These are phyloP conservation scores for Euwallacea similis DNA, from an alignment of 1,140 invertebrate species.

Conservation along the genomic window DNA sequence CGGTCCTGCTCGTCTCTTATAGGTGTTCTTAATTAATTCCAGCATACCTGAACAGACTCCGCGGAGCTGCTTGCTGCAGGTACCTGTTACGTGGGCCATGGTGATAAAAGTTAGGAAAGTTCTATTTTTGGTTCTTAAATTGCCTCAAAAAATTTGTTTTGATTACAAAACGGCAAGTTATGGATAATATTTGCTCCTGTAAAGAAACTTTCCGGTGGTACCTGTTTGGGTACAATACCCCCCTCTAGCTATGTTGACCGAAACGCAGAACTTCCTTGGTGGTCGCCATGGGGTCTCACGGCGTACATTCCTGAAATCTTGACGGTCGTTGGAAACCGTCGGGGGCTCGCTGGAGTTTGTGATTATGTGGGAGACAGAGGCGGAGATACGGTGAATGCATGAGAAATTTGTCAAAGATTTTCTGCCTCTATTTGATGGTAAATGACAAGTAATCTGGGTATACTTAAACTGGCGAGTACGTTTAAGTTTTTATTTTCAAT, in stretches of 20 bases:
- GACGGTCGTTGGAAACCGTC: not conserved
- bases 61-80: constrained; percentile 2
- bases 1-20: constrained; percentile 11
- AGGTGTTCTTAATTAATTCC: constrained; percentile 5
- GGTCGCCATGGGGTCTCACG: constrained; percentile 28
- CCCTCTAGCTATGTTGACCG: not conserved
- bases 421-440: no score
- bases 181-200: no score
- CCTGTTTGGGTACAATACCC: not conserved
- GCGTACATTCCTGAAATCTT: constrained; percentile 24
- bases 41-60: constrained; percentile 28
- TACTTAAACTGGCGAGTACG: no score
- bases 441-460: no score
- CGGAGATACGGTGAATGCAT: not conserved
- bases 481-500: no score
- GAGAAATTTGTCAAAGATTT: no score
- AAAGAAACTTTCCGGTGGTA: no score
- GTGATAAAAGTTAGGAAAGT: not conserved
- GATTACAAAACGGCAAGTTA: no score
- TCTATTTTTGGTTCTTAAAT: not conserved
- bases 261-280: constrained; percentile 17
- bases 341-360: not conserved
- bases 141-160: no score
- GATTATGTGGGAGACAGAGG: not conserved
- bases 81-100: not conserved